Conservation (phyloP, 2,797 vertebrate genomes). For the Rhadinocentrus ornatus region DNA sequence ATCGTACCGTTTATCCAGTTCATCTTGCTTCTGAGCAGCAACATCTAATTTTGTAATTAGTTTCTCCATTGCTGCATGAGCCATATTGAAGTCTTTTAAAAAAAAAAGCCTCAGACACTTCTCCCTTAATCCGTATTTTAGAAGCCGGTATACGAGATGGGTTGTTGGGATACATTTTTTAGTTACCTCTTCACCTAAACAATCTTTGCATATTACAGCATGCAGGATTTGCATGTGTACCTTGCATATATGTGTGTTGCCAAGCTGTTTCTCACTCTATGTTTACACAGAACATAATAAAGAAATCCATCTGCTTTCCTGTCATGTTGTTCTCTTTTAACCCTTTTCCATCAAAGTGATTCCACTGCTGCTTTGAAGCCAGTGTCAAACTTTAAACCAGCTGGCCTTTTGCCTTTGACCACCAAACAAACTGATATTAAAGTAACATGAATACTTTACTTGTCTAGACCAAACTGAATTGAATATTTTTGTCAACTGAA, state of each 20-base stretch:
- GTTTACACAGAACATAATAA: neutral
- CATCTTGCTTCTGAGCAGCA: too few species aligned
- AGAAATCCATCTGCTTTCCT: neutral
- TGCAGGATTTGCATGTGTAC: neutral
- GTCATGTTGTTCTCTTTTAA: neutral
- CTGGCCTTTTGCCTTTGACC: neutral
- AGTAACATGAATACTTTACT: neutral
- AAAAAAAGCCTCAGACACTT: too few species aligned
- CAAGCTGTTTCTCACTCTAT: neutral
- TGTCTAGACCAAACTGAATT: neutral
- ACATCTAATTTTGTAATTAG: too few species aligned
- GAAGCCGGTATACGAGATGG: too few species aligned
- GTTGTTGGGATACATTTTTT: neutral
- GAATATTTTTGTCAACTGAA: neutral
- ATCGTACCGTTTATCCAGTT: too few species aligned
- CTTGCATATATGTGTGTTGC: neutral
- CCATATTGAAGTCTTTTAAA: too few species aligned
- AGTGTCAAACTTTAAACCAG: neutral
- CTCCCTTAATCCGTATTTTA: too few species aligned
- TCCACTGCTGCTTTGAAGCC: neutral
- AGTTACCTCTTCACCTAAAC: neutral
- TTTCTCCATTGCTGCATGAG: too few species aligned
- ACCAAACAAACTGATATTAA: neutral
- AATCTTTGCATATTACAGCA: neutral
- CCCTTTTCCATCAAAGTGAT: neutral